Evolutionary conservation across 1,140 invertebrate species (phyloP), one percentile per base, ranked within the genome.

Genomic region (Ips nitidus): DNA sequence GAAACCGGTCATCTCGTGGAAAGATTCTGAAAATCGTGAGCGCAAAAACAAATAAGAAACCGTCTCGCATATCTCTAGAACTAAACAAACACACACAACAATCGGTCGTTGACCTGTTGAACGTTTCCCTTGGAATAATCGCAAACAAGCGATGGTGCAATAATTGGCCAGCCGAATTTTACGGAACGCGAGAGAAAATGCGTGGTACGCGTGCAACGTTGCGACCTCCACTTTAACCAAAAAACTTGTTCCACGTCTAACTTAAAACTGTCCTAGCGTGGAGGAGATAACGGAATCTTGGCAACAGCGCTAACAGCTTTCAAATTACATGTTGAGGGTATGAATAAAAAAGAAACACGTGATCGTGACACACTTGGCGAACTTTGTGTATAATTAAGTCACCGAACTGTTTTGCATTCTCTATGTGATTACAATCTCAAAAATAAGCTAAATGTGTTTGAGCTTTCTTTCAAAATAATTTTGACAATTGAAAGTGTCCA

Each of bases 111-210:
- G 50, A 64, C 62, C 62, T 43, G 2, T 8, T 39, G 41, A 38
- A 59, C n/a, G 22, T 4, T 45, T 45, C 58, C 22, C 42, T 61
- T 40, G 36, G 6, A 64, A 52, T 64, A 64, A 64, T 64, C 50
- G 62, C 62, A 64, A 64, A 58, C 40, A 37, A 8, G 36, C 38
- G 42, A 61, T 64, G 50, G 22, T 55, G 50, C 62, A 55, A 52
- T 64, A 64, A 64, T 64, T 64, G 62, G 62, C 45, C 62, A 64
- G 52, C 41, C 62, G 43, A 64, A 64, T 22, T 52, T 63, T 55
- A 36, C 52, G 37, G 52, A 55, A 55, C 37, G 52, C 2, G n/a
- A 55, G 8, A 22, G 62, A 41, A n/a, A 41, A 64, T 53, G 45
- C 7, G 45, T 50, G 40, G 50, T 42, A 22, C 22, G 45, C 38